A percentile compares a stretch with the other conserved stretches of the same genome.
These are phyloP conservation scores for Odontamblyopus rebecca DNA, from an alignment of 2,797 vertebrate species.

Conservation along the genomic window DNA sequence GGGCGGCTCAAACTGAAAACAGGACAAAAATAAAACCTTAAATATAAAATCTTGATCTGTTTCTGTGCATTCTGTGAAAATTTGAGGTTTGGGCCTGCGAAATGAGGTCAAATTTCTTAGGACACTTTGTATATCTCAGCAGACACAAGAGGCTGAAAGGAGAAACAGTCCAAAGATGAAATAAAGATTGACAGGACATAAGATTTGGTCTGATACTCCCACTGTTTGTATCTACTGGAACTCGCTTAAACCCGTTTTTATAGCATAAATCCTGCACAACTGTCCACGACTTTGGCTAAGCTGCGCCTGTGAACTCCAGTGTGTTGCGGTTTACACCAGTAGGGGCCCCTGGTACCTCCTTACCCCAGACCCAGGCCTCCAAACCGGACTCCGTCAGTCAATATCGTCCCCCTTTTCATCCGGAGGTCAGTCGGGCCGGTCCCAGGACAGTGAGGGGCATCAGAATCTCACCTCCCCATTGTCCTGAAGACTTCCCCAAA, in stretches of 20 bases:
- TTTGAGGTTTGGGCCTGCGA: no score
- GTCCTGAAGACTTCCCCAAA: slow-evolving; percentile 5
- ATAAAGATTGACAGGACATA: no score
- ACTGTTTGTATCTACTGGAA: not conserved
- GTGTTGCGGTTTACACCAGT: slow-evolving; percentile 38
- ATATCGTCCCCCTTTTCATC: slow-evolving; percentile 46
- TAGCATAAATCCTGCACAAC: not conserved
- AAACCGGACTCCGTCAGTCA: slow-evolving; percentile 52
- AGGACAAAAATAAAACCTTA: no score
- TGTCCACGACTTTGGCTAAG: not conserved
- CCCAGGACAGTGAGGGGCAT: slow-evolving; percentile 20
- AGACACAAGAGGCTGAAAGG: no score
- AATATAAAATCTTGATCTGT: no score
- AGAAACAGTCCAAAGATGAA: no score
- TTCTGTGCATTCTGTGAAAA: no score
- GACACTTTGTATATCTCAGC: no score
- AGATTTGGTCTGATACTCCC: not conserved
- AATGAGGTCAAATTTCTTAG: no score
- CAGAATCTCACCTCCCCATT: slow-evolving; percentile 11
- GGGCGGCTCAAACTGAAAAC: no score
- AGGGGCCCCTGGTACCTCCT: slow-evolving; percentile 34
- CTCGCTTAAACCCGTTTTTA: not conserved
- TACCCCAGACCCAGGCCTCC: slow-evolving; percentile 49
- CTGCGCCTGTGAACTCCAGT: slow-evolving; percentile 2
- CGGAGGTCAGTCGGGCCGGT: slow-evolving; percentile 40